These are phyloP conservation scores for Lamprotornis superbus DNA, from an alignment of 2,113 vertebrate genomes.

Conservation along the genomic window DNA sequence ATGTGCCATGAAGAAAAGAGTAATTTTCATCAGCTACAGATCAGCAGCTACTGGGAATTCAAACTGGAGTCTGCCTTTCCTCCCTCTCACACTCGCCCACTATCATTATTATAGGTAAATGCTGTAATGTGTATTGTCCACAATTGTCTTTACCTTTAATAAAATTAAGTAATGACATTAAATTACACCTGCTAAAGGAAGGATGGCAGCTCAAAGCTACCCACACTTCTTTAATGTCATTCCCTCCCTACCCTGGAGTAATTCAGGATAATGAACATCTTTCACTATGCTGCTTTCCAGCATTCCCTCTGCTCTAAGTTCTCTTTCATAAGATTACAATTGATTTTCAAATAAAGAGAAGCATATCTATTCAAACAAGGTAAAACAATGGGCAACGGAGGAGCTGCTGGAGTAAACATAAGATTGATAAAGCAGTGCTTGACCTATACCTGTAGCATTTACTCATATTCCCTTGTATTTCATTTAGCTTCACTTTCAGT, in stretches of 20 bases:
- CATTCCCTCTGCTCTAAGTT: conserved; percentile 16
- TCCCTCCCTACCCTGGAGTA: conserved; percentile 34
- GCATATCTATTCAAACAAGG: conserved; percentile 39
- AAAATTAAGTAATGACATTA: conserved; percentile 58
- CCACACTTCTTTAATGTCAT: conserved; percentile 40
- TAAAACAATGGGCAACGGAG: conserved; percentile 17
- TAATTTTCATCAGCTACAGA: neutral
- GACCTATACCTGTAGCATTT: conserved; percentile 28
- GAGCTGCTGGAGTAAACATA: conserved; percentile 38
- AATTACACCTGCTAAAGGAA: conserved; percentile 18
- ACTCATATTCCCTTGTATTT: conserved; percentile 11
- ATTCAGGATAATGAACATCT: conserved; percentile 48
- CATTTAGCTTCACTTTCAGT: conserved; percentile 46
- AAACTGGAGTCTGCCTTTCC: neutral
- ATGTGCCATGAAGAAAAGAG: neutral
- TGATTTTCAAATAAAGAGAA: conserved; percentile 56
- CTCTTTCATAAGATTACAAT: conserved; percentile 49
- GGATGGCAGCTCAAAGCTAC: conserved; percentile 41
- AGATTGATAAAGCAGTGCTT: conserved; percentile 13
- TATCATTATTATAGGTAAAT: conserved; percentile 9
- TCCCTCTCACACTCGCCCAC: conserved; percentile 2
- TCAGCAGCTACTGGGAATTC: conserved; percentile 1
- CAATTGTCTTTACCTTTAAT: conserved; percentile 52
- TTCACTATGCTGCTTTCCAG: conserved; percentile 22
- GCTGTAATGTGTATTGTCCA: conserved; percentile 28